A percentile compares a stretch with the other conserved stretches of the same genome.
phyloP scores from a whole-genome alignment of 2,888 invertebrate species.

The Pseudococcus jackbeardsleyi region DNA sequence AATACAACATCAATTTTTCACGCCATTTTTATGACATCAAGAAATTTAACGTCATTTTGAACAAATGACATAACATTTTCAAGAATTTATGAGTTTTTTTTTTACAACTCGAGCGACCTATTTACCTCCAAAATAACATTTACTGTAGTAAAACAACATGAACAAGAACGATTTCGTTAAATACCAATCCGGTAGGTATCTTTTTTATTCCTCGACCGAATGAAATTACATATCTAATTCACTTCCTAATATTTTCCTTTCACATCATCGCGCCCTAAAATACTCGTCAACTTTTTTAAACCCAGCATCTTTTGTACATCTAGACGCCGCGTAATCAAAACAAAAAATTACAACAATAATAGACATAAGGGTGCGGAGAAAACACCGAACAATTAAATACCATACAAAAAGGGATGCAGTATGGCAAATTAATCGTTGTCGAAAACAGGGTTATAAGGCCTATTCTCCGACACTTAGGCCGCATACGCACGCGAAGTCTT shows the following conservation, averaged over 20 bases:
- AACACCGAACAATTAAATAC: conserved; percentile 47
- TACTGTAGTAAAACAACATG: no score
- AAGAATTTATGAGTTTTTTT: no score
- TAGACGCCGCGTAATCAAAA: conserved; percentile 50
- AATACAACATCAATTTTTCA: no score
- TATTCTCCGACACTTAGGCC: conserved; percentile 28
- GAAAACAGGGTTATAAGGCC: conserved; percentile 44
- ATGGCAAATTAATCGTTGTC: conserved; percentile 46
- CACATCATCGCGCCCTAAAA: conserved; percentile 29
- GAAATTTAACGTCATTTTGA: no score
- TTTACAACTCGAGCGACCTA: no score
- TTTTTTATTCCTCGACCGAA: neutral
- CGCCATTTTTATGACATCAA: no score
- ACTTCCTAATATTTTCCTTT: neutral
- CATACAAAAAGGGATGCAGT: conserved; percentile 41
- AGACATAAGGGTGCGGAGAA: conserved; percentile 28
- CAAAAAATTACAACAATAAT: conserved; percentile 50
- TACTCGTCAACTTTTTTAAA: neutral
- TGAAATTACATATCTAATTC: neutral
- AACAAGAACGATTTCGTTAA: no score
- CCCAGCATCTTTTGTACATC: neutral
- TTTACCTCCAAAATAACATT: no score
- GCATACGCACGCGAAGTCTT: neutral
- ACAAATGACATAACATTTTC: no score
- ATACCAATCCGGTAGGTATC: no score